Evolutionary conservation across 2,113 vertebrate genomes (phyloP).

Genomic region (Bubalus kerabau): DNA sequence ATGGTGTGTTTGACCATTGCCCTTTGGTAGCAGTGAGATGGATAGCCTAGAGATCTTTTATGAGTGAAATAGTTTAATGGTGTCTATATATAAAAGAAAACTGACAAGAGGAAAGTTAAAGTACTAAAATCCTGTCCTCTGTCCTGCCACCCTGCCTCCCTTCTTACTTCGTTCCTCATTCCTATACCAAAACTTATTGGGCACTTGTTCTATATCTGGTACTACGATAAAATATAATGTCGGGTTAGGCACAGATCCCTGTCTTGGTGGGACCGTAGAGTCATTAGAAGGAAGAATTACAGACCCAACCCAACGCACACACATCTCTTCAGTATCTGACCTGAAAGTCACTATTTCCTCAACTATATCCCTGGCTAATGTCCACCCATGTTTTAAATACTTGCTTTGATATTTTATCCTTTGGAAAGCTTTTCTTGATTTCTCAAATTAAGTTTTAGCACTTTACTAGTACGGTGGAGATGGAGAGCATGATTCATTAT

Average conservation of each 20-base stretch:
- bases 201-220: neutral
- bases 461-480: neutral
- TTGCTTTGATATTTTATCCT: neutral
- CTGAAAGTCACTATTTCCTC: neutral
- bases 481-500: neutral
- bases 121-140: neutral
- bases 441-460: neutral
- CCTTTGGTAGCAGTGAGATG: neutral
- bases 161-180: neutral
- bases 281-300: neutral
- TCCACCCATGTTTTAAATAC: neutral
- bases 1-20: conserved; percentile 29
- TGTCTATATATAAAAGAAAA: neutral
- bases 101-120: neutral
- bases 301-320: neutral
- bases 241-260: neutral
- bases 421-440: neutral
- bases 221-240: neutral
- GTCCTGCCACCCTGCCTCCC: neutral
- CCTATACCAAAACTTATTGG: neutral
- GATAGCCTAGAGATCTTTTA: neutral
- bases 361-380: neutral
- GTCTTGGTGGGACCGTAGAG: neutral
- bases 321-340: neutral
- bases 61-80: conserved; percentile 5